These are phyloP conservation scores for Ochlodes sylvanus DNA, from an alignment of 2,888 invertebrate species.

Conservation along the genomic window DNA sequence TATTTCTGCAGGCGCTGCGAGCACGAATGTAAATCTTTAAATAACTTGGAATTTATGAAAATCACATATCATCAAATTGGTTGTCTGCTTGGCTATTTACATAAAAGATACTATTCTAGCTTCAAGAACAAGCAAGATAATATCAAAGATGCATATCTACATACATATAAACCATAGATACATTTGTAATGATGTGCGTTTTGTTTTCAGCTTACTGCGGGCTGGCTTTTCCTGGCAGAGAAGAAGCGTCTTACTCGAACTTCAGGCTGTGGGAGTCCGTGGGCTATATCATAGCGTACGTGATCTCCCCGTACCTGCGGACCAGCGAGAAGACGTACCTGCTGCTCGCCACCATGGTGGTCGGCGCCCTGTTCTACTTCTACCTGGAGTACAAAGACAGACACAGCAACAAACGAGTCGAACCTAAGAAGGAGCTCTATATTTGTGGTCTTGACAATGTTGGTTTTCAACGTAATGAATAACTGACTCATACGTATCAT, in stretches of 20 bases:
- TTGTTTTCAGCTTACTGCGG: slow-evolving; percentile 84
- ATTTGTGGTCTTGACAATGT: slow-evolving; percentile 67
- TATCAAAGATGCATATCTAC: no score
- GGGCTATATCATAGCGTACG: slow-evolving; percentile 87
- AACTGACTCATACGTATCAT: neutral
- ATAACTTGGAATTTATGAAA: no score
- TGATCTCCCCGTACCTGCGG: slow-evolving; percentile 81
- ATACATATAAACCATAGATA: no score
- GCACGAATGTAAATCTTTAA: no score
- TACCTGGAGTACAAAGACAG: slow-evolving; percentile 66
- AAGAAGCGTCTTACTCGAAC: slow-evolving; percentile 89
- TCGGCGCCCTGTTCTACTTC: slow-evolving; percentile 84
- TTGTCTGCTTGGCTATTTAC: neutral
- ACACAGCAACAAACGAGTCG: slow-evolving; percentile 50
- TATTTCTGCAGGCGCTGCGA: no score
- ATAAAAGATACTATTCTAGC: no score
- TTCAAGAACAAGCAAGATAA: no score
- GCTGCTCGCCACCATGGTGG: slow-evolving; percentile 70
- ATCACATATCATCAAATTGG: no score
- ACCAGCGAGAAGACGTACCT: slow-evolving; percentile 83
- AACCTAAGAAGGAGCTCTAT: slow-evolving; percentile 51
- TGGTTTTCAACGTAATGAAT: slow-evolving; percentile 64
- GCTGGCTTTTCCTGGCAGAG: slow-evolving; percentile 85
- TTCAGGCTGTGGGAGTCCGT: slow-evolving; percentile 89
- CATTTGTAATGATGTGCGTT: neutral